phyloP scores from a whole-genome alignment of 1,140 invertebrate species.

The Lerema accius region DNA sequence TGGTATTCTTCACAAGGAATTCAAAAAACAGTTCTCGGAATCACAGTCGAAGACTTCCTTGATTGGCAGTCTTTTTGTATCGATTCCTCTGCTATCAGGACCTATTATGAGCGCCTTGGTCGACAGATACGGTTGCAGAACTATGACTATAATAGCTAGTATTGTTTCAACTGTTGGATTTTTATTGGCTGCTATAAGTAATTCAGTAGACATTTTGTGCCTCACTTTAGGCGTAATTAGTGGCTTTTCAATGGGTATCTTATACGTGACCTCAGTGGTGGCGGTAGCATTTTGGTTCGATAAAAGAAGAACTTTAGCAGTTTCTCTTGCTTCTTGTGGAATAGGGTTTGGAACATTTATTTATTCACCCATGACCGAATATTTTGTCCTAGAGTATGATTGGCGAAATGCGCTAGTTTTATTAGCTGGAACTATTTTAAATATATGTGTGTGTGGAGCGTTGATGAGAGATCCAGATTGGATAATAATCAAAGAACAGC shows the following conservation, averaged over 20 bases:
- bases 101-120: conserved; percentile 93
- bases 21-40: conserved; percentile 90
- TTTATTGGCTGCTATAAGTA: conserved; percentile 87
- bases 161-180: conserved; percentile 90
- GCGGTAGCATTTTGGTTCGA: conserved; percentile 98
- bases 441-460: conserved; percentile 93
- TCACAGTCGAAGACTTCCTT: conserved; percentile 91
- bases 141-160: conserved; percentile 90
- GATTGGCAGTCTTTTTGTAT: conserved; percentile 93
- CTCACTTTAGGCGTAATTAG: conserved; percentile 93
- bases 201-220: conserved; percentile 89
- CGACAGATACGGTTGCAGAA: conserved; percentile 92
- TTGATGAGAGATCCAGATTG: conserved; percentile 93
- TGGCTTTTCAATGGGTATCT: conserved; percentile 91
- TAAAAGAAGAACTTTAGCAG: conserved; percentile 93
- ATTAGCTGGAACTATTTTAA: conserved; percentile 91
- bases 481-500: conserved; percentile 79
- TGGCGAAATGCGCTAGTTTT: conserved; percentile 94
- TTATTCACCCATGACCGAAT: conserved; percentile 90
- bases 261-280: conserved; percentile 94
- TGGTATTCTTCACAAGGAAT: conserved; percentile 92
- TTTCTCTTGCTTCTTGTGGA: conserved; percentile 79
- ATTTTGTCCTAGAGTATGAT: conserved; percentile 87
- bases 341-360: conserved; percentile 85
- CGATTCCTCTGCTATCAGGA: conserved; percentile 93